Evolutionary conservation across 2,113 vertebrate genomes (phyloP).

Genomic region (Perca schrenkii): DNA sequence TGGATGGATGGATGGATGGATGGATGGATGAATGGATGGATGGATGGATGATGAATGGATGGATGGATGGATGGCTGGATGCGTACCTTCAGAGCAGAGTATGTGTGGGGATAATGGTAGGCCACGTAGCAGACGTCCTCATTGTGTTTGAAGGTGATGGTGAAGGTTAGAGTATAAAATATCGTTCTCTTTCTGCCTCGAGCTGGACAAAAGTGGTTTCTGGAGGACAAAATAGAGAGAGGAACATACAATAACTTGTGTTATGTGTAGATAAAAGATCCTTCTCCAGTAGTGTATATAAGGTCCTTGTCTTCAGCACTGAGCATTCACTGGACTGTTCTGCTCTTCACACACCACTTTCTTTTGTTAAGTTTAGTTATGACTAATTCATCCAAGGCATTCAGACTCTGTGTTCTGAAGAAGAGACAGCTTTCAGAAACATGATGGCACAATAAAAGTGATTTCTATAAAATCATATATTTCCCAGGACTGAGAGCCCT

Average conservation of each 20-base stretch:
- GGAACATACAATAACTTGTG: neutral
- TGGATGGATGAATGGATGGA: neutral
- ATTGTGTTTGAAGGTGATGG: conserved; percentile 87
- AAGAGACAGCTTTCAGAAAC: neutral
- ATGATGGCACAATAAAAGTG: neutral
- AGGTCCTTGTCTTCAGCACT: neutral
- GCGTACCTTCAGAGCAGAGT: conserved; percentile 89
- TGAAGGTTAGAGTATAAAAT: conserved; percentile 92
- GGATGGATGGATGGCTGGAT: neutral
- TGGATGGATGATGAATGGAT: neutral
- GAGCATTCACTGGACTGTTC: neutral
- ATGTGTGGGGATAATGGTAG: conserved; percentile 96
- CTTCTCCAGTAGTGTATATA: neutral
- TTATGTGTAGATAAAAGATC: neutral
- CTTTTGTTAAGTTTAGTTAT: neutral
- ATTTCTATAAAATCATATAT: neutral
- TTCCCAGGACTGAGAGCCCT: neutral
- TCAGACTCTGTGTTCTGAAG: neutral
- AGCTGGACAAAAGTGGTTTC: conserved; percentile 87
- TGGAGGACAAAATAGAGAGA: conserved; percentile 63
- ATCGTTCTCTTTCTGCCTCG: conserved; percentile 61
- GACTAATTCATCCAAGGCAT: neutral
- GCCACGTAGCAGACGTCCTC: conserved; percentile 95
- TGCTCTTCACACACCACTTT: neutral
- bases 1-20: no score